Base-by-base conservation (phyloP, 2,888 invertebrate species). In the Siphlonurus alternatus region DNA sequence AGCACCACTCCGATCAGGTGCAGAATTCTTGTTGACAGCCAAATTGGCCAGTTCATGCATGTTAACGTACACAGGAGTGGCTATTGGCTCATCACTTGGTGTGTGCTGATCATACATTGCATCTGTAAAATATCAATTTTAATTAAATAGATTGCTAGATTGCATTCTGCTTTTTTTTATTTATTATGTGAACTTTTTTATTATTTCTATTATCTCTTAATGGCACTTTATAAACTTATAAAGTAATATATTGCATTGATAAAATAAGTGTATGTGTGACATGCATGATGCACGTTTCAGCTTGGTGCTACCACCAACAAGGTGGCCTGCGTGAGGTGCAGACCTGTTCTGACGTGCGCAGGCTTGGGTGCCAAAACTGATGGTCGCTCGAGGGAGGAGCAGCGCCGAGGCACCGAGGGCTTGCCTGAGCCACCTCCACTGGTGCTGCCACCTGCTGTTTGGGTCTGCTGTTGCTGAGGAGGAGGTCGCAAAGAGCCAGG, bases 1-100 rank as follows among this genome's bases (percentile, higher is more conserved):
- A 20, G 56, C 56, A n/a, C 56, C 56, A 5, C 19, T 20, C 5
- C 56, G n/a, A 22, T 56, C 56, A 38, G 38, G 38, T 18, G 56
- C 20, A 7, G 56, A 56, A n/a, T n/a, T n/a, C 78, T 80, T 89
- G 76, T 79, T 81, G 15, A 89, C 89, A 59, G 91, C 91, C 78
- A 91, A 80, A 70, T 83, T 86, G 23, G 89, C 90, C 73, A 93
- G 77, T 75, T 93, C 93, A 68, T 90, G 89, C 91, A 92, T 91
- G 75, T 93, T 93, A 71, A 92, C 92, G 77, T 93, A 93, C 72
- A 92, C 83, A 23, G 93, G 93, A 22, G 19, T 20, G 56, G 22
- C 5, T 5, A 56, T 56, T n/a, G 22, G 19, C 56, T 56, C 56
- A 5, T 56, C 22, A 20, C 19, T 56, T n/a, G 56, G 56, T 20